Conservation (phyloP, 2,797 vertebrate genomes). For the Gambusia yucatana region DNA sequence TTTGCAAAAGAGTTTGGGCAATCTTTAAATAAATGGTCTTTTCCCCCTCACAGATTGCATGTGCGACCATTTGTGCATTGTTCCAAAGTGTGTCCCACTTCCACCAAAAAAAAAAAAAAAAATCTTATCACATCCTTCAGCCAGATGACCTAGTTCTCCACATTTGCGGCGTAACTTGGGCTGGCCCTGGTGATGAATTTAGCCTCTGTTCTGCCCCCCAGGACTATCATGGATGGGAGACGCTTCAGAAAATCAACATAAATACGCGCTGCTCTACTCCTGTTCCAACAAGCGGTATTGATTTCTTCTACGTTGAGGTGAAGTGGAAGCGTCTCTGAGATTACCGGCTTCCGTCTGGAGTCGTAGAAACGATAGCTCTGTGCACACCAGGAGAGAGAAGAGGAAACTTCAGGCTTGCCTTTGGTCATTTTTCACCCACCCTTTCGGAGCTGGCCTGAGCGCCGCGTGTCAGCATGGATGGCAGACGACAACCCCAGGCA, state of each 20-base stretch:
- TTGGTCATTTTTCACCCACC: slow-evolving; percentile 62
- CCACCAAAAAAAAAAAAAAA: no score
- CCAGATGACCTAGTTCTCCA: no score
- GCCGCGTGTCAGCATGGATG: slow-evolving; percentile 56
- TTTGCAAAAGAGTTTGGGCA: no score
- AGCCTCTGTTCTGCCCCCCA: no score
- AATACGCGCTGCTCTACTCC: neutral
- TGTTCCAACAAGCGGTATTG: slow-evolving; percentile 1
- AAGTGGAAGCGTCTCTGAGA: slow-evolving; percentile 11
- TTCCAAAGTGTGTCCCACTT: no score
- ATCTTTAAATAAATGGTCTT: no score
- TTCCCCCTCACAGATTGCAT: no score
- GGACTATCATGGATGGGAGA: no score
- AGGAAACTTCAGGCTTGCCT: slow-evolving; percentile 40
- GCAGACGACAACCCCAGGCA: slow-evolving; percentile 60
- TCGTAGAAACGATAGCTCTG: slow-evolving; percentile 23
- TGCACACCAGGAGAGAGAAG: slow-evolving; percentile 21
- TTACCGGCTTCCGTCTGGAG: slow-evolving; percentile 17
- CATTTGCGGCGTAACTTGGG: no score
- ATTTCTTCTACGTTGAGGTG: neutral
- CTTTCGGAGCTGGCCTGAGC: slow-evolving; percentile 47
- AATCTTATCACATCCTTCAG: no score
- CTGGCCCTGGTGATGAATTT: no score
- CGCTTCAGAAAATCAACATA: neutral
- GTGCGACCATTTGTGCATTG: no score